Base-by-base conservation (phyloP, 2,113 vertebrate species). In the Stomatorhinus ivindoensis region DNA sequence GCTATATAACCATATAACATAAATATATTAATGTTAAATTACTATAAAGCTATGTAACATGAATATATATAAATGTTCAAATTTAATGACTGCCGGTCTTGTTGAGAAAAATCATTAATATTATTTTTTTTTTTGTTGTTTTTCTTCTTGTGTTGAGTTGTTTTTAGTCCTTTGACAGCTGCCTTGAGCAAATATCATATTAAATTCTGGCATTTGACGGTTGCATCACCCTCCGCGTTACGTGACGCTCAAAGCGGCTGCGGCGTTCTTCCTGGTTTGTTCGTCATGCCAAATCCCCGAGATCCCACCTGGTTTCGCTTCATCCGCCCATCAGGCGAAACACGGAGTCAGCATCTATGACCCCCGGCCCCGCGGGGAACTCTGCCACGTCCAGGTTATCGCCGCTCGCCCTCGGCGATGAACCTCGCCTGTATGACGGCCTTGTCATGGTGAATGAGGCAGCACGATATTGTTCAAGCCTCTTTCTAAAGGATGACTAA, bases 101-200 rank as follows among this genome's bases (percentile, higher is more conserved):
- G 39, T 19, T 80, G 13, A 39, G 42, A 35, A 80, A 80, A 39
- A 80, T 42, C 11, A 80, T 80, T 80, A 39, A 76, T 76, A 10
- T 35, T 39, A 39, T 76, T 17, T 76, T 39, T 80, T 39, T 80
- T 31, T 31, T 39, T 80, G 35, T 80, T 42, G 31, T 42, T 42
- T 42, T 80, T 42, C 5, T 17, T 42, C 17, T 39, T 7, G 11
- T 80, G 35, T 19, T 39, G 73, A 76, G 44, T n/a, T 85, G 24
- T 85, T 85, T 85, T 85, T 48, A 48, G 19, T 24, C 10, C 46
- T n/a, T 8, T 48, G 82, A 85, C 44, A 85, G 82, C 35, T 48
- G 82, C 82, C 82, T 48, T 85, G 82, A 85, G 82, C 82, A 85
- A 85, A 85, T 13, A 85, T 85, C 82, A 48, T 44, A 85, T 85